Evolutionary conservation across 2,113 vertebrate species (phyloP), one percentile per base, ranked within the genome.

Genomic region (Scortum barcoo): DNA sequence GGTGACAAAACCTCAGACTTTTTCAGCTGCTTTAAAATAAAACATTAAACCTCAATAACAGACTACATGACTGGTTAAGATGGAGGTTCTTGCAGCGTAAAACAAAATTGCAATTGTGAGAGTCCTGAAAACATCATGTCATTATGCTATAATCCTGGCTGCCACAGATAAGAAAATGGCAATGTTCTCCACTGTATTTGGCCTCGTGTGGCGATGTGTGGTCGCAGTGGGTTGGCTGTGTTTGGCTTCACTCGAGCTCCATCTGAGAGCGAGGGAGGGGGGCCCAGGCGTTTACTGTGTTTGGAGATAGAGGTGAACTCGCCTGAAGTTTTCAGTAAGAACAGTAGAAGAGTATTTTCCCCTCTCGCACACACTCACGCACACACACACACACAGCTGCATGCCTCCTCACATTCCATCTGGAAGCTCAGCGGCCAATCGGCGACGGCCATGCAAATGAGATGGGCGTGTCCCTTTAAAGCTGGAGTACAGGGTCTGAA

Each of bases 401-500:
- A 89, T 89, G 89, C 83, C 90, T 83, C 86, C 80, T 88, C 90
- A 75, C 88, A 94, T 94, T 93, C 90, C 90, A 87, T 84, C 80
- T 68, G 76, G 80, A 72, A 24, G 78, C 54, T 67, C 48, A 22
- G 66, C 51, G 28, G 76, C 95, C 95, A 95, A 95, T 95, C 69
- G 1, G 84, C 51, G 24, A 22, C 12, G 3, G 24, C 80, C 74
- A 94, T 81, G 92, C 88, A 95, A 91, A 95, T 92, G 50, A 78
- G 81, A 66, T 77, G 91, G 90, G 91, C 50, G 90, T 81, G 89
- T 82, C 78, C 14, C 87, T 76, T 50, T 68, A 80, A 76, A 95
- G 90, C 93, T 93, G 95, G 95, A 94, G 95, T 94, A 72, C 95
- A 95, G 92, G 95, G 95, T 92, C 91, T 92, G 90, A 91, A 93